Percentiles rank a stretch among this genome's conserved stretches.
phyloP scores from a whole-genome alignment of 2,113 vertebrate genomes.

The human region DNA sequence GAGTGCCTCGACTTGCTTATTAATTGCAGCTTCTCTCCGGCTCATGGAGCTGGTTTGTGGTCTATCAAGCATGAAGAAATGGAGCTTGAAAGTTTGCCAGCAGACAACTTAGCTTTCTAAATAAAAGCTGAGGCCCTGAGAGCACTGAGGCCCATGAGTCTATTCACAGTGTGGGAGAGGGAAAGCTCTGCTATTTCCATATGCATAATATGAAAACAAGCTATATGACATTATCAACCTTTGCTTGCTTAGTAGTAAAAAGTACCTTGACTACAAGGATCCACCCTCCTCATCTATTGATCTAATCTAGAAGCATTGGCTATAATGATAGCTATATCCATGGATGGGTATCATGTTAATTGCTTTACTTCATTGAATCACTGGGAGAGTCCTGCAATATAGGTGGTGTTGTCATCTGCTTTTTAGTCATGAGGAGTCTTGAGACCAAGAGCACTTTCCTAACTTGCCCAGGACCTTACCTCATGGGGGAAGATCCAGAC shows the following conservation, averaged over 20 bases:
- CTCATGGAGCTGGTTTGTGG: background rate
- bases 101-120: slow-evolving; percentile 42
- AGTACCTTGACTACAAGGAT: background rate
- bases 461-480: background rate
- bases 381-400: background rate
- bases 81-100: slow-evolving; percentile 36
- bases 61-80: background rate
- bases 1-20: background rate
- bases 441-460: background rate
- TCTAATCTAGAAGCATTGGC: background rate
- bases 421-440: background rate
- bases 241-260: background rate
- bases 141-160: background rate
- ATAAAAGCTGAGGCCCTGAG: background rate
- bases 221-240: too few relatives aligned
- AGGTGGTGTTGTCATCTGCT: background rate
- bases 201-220: background rate
- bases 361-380: background rate
- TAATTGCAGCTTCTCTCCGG: slow-evolving; percentile 1
- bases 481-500: background rate
- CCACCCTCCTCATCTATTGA: background rate
- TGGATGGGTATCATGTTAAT: background rate
- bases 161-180: background rate
- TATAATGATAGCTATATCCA: background rate
- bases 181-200: background rate